Evolutionary conservation across 1,140 invertebrate species (phyloP).

Genomic region (Metopolophium dirhodum): DNA sequence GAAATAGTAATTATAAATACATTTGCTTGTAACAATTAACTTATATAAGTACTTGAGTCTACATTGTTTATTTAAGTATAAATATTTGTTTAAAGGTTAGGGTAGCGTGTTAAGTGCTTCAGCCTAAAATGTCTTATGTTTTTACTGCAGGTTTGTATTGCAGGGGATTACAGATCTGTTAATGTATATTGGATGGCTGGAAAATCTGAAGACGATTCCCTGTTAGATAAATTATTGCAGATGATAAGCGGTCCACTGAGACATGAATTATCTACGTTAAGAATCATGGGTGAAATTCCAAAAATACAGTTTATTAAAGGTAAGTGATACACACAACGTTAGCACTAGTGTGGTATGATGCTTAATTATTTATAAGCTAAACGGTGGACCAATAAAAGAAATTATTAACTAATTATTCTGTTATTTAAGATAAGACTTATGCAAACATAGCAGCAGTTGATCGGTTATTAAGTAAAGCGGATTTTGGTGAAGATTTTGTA

Average conservation of each 20-base stretch:
- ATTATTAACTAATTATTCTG: conserved; percentile 49
- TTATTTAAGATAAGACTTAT: conserved; percentile 67
- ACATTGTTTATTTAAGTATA: background rate
- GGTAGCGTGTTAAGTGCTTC: background rate
- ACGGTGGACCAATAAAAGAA: background rate
- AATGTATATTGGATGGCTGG: conserved; percentile 75
- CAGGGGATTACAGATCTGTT: conserved; percentile 69
- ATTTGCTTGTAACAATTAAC: background rate
- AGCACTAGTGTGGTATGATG: background rate
- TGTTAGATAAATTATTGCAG: conserved; percentile 67
- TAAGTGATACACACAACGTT: conserved; percentile 58
- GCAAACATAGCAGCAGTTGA: conserved; percentile 67
- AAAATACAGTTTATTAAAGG: conserved; percentile 74
- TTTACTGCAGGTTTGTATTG: conserved; percentile 67
- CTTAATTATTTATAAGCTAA: background rate
- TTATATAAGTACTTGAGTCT: background rate
- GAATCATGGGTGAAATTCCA: conserved; percentile 75
- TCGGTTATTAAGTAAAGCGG: conserved; percentile 66
- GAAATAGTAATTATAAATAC: background rate
- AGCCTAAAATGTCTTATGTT: conserved; percentile 45
- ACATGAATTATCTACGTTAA: conserved; percentile 73
- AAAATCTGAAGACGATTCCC: conserved; percentile 63
- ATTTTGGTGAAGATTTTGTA: conserved; percentile 70
- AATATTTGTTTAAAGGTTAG: background rate
- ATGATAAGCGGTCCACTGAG: conserved; percentile 67